Base-by-base conservation (phyloP, 2,888 invertebrate species). In the Sarcophaga rosellei region DNA sequence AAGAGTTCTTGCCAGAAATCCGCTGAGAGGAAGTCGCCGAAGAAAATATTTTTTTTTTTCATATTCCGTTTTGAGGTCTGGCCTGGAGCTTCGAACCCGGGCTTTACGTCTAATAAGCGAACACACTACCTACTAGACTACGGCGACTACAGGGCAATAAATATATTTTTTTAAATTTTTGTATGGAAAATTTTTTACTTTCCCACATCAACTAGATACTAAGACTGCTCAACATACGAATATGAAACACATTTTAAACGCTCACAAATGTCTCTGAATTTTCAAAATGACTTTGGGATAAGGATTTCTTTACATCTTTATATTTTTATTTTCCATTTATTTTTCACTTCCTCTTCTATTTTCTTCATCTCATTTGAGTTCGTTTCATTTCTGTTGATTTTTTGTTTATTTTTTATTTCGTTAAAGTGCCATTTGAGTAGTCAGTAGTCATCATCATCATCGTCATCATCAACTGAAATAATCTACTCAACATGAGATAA, bases 401-500 rank as follows among this genome's bases (percentile, higher is more conserved):
- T 23, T 66, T n/a, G n/a, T 70, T 44, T 62, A 1, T 8, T 17
- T 25, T 69, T 35, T 8, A 35, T 35, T 35, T 70, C 53, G 15
- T 78, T 44, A 35, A 45, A 57, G 73, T 75, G 44, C 62, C 53
- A 66, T 65, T 59, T 76, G 57, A 57, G 35, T 76, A 59, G 57
- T 53, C 57, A 65, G 77, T 61, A 72, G 66, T 82, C 59, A 70
- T 62, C 81, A 70, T 62, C 35, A 35, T 35, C 25, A 25, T 23
- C 23, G 1, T 2, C 23, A 23, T n/a, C 35, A 35, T 35, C 35
- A 69, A 72, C 81, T 45, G n/a, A 82, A 73, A 62, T 82, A 82
- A 82, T 82, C 81, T 72, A 77, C 76, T 82, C 73, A 61, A 66
- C 77, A 66, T 66, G 61, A 74, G 35, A 76, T 44, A 76, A 76